phyloP scores from a whole-genome alignment of 2,888 invertebrate genomes.

The Tricholauxania praeusta region DNA sequence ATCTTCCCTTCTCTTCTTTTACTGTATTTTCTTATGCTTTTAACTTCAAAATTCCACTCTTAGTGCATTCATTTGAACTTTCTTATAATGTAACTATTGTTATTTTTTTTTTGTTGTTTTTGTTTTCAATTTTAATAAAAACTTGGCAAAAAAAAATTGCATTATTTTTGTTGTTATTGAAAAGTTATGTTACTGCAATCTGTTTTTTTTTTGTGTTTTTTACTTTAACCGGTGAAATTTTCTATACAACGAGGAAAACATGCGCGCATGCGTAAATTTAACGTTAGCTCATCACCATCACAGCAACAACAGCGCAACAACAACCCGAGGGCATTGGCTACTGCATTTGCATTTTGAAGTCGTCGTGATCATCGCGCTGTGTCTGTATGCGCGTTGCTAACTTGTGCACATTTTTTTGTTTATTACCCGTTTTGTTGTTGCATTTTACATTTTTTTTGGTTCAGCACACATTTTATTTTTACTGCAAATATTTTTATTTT shows the following conservation, averaged over 20 bases:
- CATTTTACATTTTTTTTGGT: constrained; percentile 3
- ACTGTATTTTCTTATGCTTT: neutral
- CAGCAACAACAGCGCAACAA: constrained; percentile 49
- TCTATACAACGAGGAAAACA: neutral
- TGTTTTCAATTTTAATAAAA: constrained; percentile 53
- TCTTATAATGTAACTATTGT: constrained; percentile 1
- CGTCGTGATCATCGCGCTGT: constrained; percentile 17
- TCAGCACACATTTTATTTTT: neutral
- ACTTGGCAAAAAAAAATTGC: constrained; percentile 46
- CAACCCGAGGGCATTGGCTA: constrained; percentile 65
- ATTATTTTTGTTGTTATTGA: constrained; percentile 9
- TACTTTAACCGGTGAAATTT: no score
- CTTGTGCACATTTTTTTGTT: constrained; percentile 37
- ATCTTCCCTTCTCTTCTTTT: no score
- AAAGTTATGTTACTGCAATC: constrained; percentile 5
- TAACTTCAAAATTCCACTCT: neutral
- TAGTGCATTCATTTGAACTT: neutral
- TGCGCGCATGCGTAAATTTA: constrained; percentile 32
- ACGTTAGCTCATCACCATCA: constrained; percentile 37
- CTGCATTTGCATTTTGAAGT: constrained; percentile 61
- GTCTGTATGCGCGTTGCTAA: constrained; percentile 37
- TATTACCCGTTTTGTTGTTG: constrained; percentile 17
- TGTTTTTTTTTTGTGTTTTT: neutral
- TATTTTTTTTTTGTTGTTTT: constrained; percentile 22
- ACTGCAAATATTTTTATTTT: constrained; percentile 8